These are phyloP conservation scores for Nannoperca australis DNA, from an alignment of 2,797 vertebrate genomes.

Conservation along the genomic window DNA sequence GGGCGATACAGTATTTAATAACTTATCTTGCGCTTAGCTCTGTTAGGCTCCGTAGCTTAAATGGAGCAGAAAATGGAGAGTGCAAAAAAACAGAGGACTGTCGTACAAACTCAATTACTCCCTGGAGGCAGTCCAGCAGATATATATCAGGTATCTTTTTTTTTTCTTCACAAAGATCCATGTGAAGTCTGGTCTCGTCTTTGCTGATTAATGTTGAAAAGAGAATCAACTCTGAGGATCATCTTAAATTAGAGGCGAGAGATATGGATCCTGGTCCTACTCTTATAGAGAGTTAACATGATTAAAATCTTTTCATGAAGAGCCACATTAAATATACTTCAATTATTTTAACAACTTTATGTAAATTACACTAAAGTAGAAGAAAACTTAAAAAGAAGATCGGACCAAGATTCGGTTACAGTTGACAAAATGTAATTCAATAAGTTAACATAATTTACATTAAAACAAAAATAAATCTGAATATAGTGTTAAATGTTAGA, in stretches of 20 bases:
- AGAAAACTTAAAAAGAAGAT: not conserved
- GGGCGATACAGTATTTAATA: conserved; percentile 66
- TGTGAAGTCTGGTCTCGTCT: conserved; percentile 28
- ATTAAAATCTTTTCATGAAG: conserved; percentile 21
- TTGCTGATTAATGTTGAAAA: conserved; percentile 43
- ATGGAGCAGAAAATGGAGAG: conserved; percentile 76
- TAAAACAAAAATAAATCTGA: conserved; percentile 35
- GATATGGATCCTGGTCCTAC: conserved; percentile 5
- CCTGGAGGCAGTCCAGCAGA: conserved; percentile 59
- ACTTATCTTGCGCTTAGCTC: conserved; percentile 63
- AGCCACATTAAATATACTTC: not conserved
- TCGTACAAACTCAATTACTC: conserved; percentile 73
- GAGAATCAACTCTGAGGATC: conserved; percentile 32
- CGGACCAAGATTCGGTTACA: conserved; percentile 10
- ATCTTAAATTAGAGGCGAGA: conserved; percentile 33
- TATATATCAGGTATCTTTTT: conserved; percentile 42
- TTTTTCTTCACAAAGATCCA: conserved; percentile 41
- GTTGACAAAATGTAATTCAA: conserved; percentile 70
- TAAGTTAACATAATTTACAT: conserved; percentile 75
- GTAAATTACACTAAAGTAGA: not conserved
- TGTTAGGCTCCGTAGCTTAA: conserved; percentile 63
- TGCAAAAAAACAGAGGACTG: conserved; percentile 62
- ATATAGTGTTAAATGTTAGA: conserved; percentile 59
- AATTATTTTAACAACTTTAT: not conserved
- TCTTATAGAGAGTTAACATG: not conserved